Base-by-base conservation (phyloP, 2,113 vertebrate species). In the Passer montanus region DNA sequence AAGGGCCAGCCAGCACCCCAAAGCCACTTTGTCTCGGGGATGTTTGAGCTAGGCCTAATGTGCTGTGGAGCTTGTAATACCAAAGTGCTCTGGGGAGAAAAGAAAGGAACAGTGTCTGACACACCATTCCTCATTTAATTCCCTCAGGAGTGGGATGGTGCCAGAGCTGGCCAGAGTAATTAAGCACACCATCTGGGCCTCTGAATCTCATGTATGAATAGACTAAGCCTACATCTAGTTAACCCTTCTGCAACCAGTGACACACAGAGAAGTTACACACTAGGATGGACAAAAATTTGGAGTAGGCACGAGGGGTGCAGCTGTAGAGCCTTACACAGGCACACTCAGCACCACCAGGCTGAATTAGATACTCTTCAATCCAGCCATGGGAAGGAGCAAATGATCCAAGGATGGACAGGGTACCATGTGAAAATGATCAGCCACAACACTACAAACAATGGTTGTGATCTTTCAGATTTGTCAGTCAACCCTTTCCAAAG, bases 121-220 rank as follows among this genome's bases (percentile, higher is more conserved):
- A 90, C 28, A 70, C 83, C 85, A 93, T 97, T 93, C 88, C 92
- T 96, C 90, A 91, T 94, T 90, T 56, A 94, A 95, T 92, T 96
- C 95, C 90, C 93, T 78, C 64, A 58, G 68, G 94, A 95, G 28
- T 4, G 1, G 52, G 59, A 84, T 60, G 50, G 52, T 78, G 83
- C 93, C 79, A 81, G 82, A 70, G 52, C 47, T 58, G 88, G 92
- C 64, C 95, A 86, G 87, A 81, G 76, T 87, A 93, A 96, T 96
- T 92, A 93, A 74, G 95, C 87, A 94, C 94, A 93, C 87, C 92
- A 95, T 90, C 95, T 94, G 92, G 90, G 93, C 79, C 75, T 81
- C 79, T 3, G 6, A 49, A 49, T 62, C 79, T 81, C 82, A 53
- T 78, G 75, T n/a, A 86, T 0, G 0, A 41, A 56, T 8, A 85